Evolutionary conservation across 2,797 vertebrate genomes (phyloP).

Genomic region (Antrozous pallidus): DNA sequence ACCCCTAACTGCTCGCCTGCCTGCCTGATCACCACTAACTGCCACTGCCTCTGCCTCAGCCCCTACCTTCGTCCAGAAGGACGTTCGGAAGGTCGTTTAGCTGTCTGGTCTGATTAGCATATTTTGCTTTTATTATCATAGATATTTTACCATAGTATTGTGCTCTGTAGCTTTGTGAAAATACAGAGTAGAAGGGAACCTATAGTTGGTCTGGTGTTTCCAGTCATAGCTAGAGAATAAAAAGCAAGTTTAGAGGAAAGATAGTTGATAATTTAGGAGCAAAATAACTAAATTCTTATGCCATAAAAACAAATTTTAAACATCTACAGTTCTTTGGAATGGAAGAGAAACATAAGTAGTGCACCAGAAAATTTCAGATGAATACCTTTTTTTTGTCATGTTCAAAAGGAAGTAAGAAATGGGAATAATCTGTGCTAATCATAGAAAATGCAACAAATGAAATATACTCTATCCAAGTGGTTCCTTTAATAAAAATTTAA

Average conservation of each 20-base stretch:
- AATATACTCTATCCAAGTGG: not conserved
- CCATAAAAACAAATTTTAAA: conserved; percentile 24
- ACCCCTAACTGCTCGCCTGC: too few species aligned
- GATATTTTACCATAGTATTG: not conserved
- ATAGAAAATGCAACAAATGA: not conserved
- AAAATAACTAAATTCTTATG: not conserved
- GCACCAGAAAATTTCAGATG: not conserved
- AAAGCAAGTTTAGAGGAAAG: not conserved
- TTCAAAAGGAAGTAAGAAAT: conserved; percentile 10
- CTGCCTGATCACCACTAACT: too few species aligned
- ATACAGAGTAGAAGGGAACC: not conserved
- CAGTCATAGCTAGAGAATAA: not conserved
- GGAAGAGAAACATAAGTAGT: not conserved
- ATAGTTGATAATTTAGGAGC: not conserved
- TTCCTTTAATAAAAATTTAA: not conserved
- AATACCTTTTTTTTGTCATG: not conserved
- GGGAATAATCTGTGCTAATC: not conserved
- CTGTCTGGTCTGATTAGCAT: too few species aligned
- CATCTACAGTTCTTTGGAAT: conserved; percentile 2
- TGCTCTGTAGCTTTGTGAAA: not conserved
- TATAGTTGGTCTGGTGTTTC: not conserved
- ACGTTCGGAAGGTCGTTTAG: too few species aligned
- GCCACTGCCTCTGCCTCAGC: too few species aligned
- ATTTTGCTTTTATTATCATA: too few species aligned
- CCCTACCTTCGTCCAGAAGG: too few species aligned